phyloP scores from a whole-genome alignment of 1,140 invertebrate genomes.

The Diuraphis noxia region DNA sequence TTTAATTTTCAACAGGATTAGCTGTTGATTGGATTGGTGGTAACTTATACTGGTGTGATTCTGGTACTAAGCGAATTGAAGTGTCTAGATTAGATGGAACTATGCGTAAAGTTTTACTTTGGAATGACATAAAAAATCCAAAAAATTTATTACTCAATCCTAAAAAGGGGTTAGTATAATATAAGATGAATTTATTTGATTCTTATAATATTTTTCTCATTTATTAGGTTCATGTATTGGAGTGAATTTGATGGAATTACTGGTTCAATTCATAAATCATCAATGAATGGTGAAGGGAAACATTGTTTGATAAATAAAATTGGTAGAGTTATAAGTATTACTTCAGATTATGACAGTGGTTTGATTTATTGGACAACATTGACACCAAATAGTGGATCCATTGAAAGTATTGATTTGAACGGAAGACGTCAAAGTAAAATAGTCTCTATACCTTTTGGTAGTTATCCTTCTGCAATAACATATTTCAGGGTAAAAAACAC shows the following conservation, averaged over 20 bases:
- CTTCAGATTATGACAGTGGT: slow-evolving; percentile 70
- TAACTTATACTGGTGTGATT: slow-evolving; percentile 98
- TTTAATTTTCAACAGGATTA: slow-evolving; percentile 61
- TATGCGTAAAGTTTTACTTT: slow-evolving; percentile 80
- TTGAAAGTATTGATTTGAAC: slow-evolving; percentile 78
- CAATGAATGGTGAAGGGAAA: slow-evolving; percentile 73
- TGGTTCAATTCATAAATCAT: slow-evolving; percentile 74
- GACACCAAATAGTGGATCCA: slow-evolving; percentile 69
- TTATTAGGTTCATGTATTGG: slow-evolving; percentile 83
- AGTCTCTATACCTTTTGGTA: slow-evolving; percentile 66
- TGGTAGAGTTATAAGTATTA: slow-evolving; percentile 74
- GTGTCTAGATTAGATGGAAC: slow-evolving; percentile 83
- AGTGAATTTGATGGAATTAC: slow-evolving; percentile 73
- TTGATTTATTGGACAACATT: slow-evolving; percentile 83
- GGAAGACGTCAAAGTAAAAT: slow-evolving; percentile 63
- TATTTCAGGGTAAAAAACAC: slow-evolving; percentile 66
- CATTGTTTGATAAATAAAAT: slow-evolving; percentile 71
- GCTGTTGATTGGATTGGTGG: slow-evolving; percentile 92
- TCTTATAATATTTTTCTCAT: background rate
- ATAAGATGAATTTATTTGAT: slow-evolving; percentile 23
- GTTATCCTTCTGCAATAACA: slow-evolving; percentile 73
- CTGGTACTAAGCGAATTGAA: slow-evolving; percentile 83
- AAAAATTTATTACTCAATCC: slow-evolving; percentile 86
- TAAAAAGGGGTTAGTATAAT: slow-evolving; percentile 69
- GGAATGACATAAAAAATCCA: slow-evolving; percentile 82